Evolutionary conservation across 2,888 invertebrate genomes (phyloP).

Genomic region (Leptopilina syphax): DNA sequence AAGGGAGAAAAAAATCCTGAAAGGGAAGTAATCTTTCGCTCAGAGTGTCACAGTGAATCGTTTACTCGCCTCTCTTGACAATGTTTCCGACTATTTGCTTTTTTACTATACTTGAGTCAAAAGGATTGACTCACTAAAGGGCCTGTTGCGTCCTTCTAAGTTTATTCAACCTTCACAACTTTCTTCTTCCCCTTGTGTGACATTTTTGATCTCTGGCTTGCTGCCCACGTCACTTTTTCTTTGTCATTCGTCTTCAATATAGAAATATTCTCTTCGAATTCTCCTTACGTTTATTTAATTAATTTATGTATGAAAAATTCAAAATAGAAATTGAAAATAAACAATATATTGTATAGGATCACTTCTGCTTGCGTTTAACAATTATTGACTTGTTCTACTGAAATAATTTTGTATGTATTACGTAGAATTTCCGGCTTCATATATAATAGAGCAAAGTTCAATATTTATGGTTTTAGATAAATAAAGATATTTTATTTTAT

Average conservation of each 20-base stretch:
- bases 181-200: neutral
- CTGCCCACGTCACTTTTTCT: neutral
- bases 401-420: too few relatives aligned
- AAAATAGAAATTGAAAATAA: neutral
- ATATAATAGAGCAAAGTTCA: too few relatives aligned
- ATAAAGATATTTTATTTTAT: too few relatives aligned
- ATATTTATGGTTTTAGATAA: too few relatives aligned
- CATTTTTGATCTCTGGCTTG: neutral
- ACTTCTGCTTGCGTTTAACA: too few relatives aligned
- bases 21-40: slow-evolving; percentile 3
- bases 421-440: too few relatives aligned
- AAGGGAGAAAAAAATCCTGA: neutral
- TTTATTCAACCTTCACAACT: neutral
- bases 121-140: neutral
- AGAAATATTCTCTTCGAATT: neutral
- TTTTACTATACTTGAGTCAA: neutral
- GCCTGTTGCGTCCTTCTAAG: slow-evolving; percentile 7
- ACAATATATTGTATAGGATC: too few relatives aligned
- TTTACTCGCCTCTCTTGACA: slow-evolving; percentile 12
- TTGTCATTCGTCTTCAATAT: neutral
- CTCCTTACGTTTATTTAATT: neutral
- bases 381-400: neutral
- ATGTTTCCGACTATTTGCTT: neutral
- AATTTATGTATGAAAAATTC: too few relatives aligned
- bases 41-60: slow-evolving; percentile 12